phyloP scores from a whole-genome alignment of 2,113 vertebrate genomes.

The Pristiophorus japonicus region DNA sequence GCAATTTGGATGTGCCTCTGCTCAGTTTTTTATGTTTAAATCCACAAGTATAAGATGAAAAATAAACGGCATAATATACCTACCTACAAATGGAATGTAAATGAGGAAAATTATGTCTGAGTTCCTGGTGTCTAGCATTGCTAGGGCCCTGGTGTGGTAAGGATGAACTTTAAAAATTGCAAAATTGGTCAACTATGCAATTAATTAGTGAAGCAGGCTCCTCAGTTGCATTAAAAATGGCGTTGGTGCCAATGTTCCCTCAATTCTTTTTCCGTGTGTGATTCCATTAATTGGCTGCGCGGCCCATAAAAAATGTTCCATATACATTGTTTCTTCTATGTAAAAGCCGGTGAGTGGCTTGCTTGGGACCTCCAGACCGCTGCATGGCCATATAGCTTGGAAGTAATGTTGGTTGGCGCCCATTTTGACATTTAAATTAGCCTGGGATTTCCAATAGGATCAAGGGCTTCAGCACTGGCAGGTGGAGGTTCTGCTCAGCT shows the following conservation, averaged over 20 bases:
- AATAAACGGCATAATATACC: background rate
- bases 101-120: background rate
- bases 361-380: too few relatives aligned
- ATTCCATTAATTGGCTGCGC: too few relatives aligned
- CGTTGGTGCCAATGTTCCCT: background rate
- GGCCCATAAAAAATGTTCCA: too few relatives aligned
- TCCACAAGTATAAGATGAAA: background rate
- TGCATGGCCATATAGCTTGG: too few relatives aligned
- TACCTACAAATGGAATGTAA: background rate
- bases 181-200: background rate
- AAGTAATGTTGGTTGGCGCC: background rate
- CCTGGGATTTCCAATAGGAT: background rate
- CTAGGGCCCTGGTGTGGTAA: background rate
- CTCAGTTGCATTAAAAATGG: background rate
- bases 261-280: too few relatives aligned
- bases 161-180: background rate
- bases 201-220: background rate
- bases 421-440: background rate
- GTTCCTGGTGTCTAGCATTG: background rate
- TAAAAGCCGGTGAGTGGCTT: too few relatives aligned
- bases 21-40: too few relatives aligned
- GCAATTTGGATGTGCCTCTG: too few relatives aligned
- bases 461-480: background rate
- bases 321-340: too few relatives aligned
- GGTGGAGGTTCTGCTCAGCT: background rate